Conservation (phyloP, 2,113 vertebrate species). For the Glaucomys volans region DNA sequence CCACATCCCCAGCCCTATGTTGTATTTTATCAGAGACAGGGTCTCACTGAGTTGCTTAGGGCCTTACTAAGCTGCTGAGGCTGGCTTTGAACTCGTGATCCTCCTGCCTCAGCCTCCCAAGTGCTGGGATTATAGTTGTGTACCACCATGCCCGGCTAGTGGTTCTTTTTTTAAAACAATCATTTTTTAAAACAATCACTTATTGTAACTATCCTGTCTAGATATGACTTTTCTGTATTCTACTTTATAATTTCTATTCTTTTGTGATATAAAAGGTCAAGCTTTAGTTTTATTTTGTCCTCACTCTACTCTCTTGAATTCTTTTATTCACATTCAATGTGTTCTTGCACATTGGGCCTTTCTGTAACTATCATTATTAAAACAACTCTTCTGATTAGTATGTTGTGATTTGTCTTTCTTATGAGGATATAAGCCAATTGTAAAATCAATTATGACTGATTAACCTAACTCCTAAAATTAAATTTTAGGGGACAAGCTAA, state of each 20-base stretch:
- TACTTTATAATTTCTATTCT: not conserved
- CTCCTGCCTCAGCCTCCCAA: too few species aligned
- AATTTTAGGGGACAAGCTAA: constrained; percentile 18
- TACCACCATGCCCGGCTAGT: too few species aligned
- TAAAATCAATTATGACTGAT: not conserved
- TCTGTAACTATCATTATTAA: not conserved
- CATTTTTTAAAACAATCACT: constrained; percentile 25
- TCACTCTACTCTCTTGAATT: not conserved
- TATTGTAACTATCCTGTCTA: not conserved
- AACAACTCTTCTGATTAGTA: not conserved
- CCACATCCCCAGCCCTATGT: too few species aligned
- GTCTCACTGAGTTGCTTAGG: too few species aligned
- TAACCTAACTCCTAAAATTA: constrained; percentile 26
- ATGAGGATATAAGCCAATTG: not conserved
- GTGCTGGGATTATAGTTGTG: too few species aligned
- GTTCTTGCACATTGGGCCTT: not conserved
- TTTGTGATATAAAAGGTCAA: not conserved
- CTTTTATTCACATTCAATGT: not conserved
- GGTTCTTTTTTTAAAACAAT: not conserved
- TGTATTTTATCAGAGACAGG: too few species aligned
- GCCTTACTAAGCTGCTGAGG: too few species aligned
- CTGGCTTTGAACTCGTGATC: too few species aligned
- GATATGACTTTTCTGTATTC: not conserved
- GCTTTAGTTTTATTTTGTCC: not conserved
- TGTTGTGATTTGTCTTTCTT: not conserved